A percentile compares a stretch with the other conserved stretches of the same genome.
Evolutionary conservation across 1,140 invertebrate genomes (phyloP).

Genomic region (Drosophila paulistorum): DNA sequence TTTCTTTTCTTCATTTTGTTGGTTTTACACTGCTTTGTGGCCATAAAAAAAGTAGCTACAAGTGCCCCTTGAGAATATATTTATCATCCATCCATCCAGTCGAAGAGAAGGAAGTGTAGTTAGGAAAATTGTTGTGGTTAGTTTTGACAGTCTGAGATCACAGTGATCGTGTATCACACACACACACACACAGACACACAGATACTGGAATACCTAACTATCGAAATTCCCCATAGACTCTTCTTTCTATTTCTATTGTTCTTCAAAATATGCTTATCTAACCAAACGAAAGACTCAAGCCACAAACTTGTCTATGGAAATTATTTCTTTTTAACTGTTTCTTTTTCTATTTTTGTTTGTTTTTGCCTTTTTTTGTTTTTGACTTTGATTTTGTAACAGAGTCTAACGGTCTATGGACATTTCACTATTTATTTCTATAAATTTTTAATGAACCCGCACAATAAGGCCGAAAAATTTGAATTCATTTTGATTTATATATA

Average conservation of each 20-base stretch:
- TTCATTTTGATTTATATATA: constrained; percentile 62
- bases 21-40: constrained; percentile 26
- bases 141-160: constrained; percentile 23
- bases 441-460: constrained; percentile 48
- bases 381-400: constrained; percentile 58
- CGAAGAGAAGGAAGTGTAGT: constrained; percentile 28
- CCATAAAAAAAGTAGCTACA: constrained; percentile 51
- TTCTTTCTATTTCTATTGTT: constrained; percentile 23
- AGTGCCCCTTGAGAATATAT: constrained; percentile 10
- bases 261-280: constrained; percentile 12
- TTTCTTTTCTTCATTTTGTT: constrained; percentile 35
- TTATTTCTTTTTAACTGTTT: constrained; percentile 40
- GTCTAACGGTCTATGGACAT: constrained; percentile 51
- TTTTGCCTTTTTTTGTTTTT: constrained; percentile 8
- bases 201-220: not conserved
- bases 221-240: constrained; percentile 14
- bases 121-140: constrained; percentile 24
- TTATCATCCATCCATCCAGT: not conserved
- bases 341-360: constrained; percentile 3
- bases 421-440: constrained; percentile 47
- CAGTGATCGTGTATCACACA: not conserved
- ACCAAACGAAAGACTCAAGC: constrained; percentile 67
- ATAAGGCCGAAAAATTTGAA: constrained; percentile 29
- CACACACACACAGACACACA: not conserved
- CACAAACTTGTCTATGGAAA: constrained; percentile 58